Conservation (phyloP, 1,140 invertebrate genomes). For the Charaxes varanes region DNA sequence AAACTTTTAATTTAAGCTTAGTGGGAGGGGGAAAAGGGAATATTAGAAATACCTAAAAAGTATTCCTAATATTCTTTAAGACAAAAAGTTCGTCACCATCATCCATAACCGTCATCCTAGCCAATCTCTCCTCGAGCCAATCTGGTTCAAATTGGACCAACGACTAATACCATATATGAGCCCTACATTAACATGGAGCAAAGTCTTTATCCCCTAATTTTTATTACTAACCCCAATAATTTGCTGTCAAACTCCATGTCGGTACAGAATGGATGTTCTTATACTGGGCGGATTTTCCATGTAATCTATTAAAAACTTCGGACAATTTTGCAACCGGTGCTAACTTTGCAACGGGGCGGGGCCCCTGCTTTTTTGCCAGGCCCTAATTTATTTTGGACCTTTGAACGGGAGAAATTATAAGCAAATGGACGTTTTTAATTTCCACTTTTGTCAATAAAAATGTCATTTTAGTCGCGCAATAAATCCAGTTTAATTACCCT, state of each 20-base stretch:
- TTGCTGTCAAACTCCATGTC: constrained; percentile 49
- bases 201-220: too few relatives aligned
- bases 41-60: too few relatives aligned
- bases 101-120: too few relatives aligned
- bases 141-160: too few relatives aligned
- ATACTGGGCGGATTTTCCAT: constrained; percentile 42
- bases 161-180: too few relatives aligned
- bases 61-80: too few relatives aligned
- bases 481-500: constrained; percentile 21
- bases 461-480: constrained; percentile 13
- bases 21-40: too few relatives aligned
- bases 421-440: constrained; percentile 20
- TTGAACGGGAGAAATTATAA: constrained; percentile 14
- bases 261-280: constrained; percentile 41
- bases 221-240: constrained; percentile 63
- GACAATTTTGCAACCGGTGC: constrained; percentile 24
- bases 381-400: constrained; percentile 25
- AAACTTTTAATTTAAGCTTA: too few relatives aligned
- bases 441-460: constrained; percentile 19
- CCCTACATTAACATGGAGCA: too few relatives aligned
- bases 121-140: too few relatives aligned
- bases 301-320: constrained; percentile 35
- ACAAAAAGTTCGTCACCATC: too few relatives aligned
- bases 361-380: constrained; percentile 23
- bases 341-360: constrained; percentile 15